Base-by-base conservation (phyloP, 1,140 invertebrate species). In the Rhagoletis pomonella region DNA sequence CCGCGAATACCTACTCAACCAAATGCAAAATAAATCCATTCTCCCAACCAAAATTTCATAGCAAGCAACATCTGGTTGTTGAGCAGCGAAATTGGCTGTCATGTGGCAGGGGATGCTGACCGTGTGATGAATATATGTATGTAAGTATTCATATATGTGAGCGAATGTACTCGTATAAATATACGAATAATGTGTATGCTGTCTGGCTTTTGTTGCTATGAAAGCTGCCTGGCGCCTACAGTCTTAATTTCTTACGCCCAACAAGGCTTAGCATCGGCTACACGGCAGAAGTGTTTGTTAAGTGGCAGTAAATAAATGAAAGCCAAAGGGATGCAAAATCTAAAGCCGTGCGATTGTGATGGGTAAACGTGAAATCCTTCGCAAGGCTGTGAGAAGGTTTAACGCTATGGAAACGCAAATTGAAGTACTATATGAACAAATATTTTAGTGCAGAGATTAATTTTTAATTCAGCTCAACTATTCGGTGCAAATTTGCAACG, bases 101-200 rank as follows among this genome's bases (percentile, higher is more conserved):
- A 47, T 47, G 44, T 12, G 44, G 39, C 4, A 14, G 14, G 14
- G 44, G 65, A 39, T 67, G 29, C 65, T 67, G 62, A 7, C 5
- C 5, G n/a, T 67, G 64, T 67, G n/a, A 47, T 73, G 44, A n/a
- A 44, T 39, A 73, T 73, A 73, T 73, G 14, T 73, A 73, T 44
- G 42, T 73, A 3, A 14, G 67, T 47, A 62, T 62, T 7, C 4
- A 62, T 62, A 14, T 62, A 62, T 62, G 4, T 9, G 1, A 14
- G 60, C 12, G 10, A 62, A 44, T 73, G 39, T 47, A 44, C 12
- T 73, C 39, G 39, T 14, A 62, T 29, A 29, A 29, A 29, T 29
- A 29, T 29, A 29, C 29, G 29, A 0, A 29, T 29, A 29, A 29
- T 1, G 29, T 29, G n/a, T n/a, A n/a, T n/a, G n/a, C n/a, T n/a